These are phyloP conservation scores for Clostera curtula DNA, from an alignment of 2,888 invertebrate species.

Conservation along the genomic window DNA sequence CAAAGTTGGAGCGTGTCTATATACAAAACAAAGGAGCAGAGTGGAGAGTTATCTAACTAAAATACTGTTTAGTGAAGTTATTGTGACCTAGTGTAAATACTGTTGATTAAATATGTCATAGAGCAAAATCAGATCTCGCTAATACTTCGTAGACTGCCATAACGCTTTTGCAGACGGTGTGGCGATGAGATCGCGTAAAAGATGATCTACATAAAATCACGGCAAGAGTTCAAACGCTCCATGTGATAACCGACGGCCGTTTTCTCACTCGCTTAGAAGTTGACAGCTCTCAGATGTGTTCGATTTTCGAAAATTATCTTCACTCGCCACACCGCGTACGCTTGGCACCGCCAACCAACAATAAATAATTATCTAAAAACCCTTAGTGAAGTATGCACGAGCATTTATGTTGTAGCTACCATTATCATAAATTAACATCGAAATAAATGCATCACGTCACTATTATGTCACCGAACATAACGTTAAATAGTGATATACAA, in stretches of 20 bases:
- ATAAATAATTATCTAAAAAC: slow-evolving; percentile 66
- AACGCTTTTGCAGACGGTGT: slow-evolving; percentile 32
- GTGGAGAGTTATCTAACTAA: slow-evolving; percentile 53
- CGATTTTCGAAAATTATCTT: too few species aligned
- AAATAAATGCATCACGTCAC: slow-evolving; percentile 75
- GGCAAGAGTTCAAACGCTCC: too few species aligned
- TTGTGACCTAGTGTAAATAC: slow-evolving; percentile 61
- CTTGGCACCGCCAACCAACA: slow-evolving; percentile 33
- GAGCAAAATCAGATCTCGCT: slow-evolving; percentile 59
- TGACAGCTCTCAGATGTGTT: too few species aligned
- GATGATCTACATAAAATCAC: slow-evolving; percentile 59
- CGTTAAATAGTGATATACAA: slow-evolving; percentile 57
- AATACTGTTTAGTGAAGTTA: slow-evolving; percentile 60
- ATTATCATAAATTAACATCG: slow-evolving; percentile 71
- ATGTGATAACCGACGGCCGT: too few species aligned
- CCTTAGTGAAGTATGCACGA: slow-evolving; percentile 62
- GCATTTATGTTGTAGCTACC: slow-evolving; percentile 71
- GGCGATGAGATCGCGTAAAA: slow-evolving; percentile 40
- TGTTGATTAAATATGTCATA: slow-evolving; percentile 47
- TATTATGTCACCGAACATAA: slow-evolving; percentile 69
- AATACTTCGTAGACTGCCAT: slow-evolving; percentile 44
- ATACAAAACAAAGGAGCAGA: slow-evolving; percentile 51
- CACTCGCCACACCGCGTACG: slow-evolving; percentile 40
- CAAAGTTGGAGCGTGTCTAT: slow-evolving; percentile 43
- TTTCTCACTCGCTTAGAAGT: too few species aligned